Evolutionary conservation across 2,113 vertebrate species (phyloP), one percentile per base, ranked within the genome.

Genomic region (Pteropus alecto): DNA sequence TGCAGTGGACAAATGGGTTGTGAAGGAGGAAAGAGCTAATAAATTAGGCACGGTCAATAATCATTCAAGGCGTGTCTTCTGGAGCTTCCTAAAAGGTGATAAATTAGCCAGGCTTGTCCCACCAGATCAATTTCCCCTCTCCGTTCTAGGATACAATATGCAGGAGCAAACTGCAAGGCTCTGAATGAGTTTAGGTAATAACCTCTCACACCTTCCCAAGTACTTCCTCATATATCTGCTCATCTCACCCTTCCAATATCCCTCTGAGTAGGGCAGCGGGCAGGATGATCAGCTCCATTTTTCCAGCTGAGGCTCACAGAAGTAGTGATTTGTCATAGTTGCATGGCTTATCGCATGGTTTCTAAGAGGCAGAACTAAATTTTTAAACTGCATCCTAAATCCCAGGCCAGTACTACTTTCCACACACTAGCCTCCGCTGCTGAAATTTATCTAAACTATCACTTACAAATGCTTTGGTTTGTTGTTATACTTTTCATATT

Each of bases 11-110:
- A 95, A 89, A 97, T 2, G 88, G 90, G 93, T 94, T 33, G 51
- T 2, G 24, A 68, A 71, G 78, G 93, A 92, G 43, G 90, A 46
- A 86, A 3, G 97, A 92, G 63, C 93, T 96, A 97, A 95, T 38
- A 92, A 97, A 96, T 97, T 93, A 98, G 94, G 61, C 60, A 96
- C 4, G 60, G 92, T 90, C 90, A 94, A 96, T 97, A 58, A 92
- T 95, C 97, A 97, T 95, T 97, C 93, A 61, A 96, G 93, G 87
- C 67, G 30, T 61, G 46, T 86, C 89, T 96, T 97, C 81, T 87
- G 78, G 71, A 54, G 73, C 77, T 97, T 97, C 93, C 93, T 94
- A 68, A 93, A 82, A 82, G 70, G 94, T 95, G 90, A 87, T 88
- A 86, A 70, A 41, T 91, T 70, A 82, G 88, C 35, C 56, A 65